Conservation (phyloP, 2,113 vertebrate species). For the Pelvicachromis taeniatus region DNA sequence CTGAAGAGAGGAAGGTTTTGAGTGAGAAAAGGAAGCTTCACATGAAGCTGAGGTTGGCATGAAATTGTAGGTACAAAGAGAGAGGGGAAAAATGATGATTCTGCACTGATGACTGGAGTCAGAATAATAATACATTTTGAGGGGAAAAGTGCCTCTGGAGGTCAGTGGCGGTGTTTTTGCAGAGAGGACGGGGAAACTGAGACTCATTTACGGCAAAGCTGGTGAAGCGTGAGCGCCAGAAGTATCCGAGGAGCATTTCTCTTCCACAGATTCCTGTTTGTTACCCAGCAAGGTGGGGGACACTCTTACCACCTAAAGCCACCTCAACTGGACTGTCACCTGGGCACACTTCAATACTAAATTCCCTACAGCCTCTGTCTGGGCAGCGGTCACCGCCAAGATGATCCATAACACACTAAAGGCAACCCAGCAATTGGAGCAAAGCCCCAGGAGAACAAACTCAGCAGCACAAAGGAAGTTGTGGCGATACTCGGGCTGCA, state of each 20-base stretch:
- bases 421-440: constrained; percentile 30
- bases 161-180: constrained; percentile 1
- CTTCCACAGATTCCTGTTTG: not conserved
- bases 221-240: not conserved
- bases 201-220: not conserved
- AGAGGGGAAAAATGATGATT: not conserved
- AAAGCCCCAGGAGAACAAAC: constrained; percentile 48
- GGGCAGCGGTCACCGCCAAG: not conserved
- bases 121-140: not conserved
- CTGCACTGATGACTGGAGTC: constrained; percentile 2
- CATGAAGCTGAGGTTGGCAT: not conserved
- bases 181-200: not conserved
- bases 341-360: not conserved
- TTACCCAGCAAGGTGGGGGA: not conserved
- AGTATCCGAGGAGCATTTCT: not conserved
- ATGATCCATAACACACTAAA: constrained; percentile 73
- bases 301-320: not conserved
- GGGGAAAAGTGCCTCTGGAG: constrained; percentile 19
- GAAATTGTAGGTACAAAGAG: not conserved
- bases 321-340: not conserved
- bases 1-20: not conserved
- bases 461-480: constrained; percentile 58
- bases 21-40: not conserved
- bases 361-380: not conserved
- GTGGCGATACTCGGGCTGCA: constrained; percentile 65